Evolutionary conservation across 2,888 invertebrate species (phyloP), one percentile per base, ranked within the genome.

Genomic region (Ferdinandea cuprea): DNA sequence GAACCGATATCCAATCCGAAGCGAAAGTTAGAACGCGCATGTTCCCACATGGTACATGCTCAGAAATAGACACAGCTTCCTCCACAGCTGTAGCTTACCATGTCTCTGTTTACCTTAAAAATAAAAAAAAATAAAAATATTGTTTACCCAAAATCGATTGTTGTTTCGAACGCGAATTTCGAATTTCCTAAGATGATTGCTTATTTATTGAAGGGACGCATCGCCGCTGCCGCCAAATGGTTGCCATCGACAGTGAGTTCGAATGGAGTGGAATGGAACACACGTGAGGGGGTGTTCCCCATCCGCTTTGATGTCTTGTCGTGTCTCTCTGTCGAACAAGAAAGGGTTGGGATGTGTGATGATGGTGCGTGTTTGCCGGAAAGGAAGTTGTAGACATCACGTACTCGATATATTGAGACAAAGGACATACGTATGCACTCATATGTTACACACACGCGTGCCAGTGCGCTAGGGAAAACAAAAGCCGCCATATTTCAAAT

Each of bases 141-240:
- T 78, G 78, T 78, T 78, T 78, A 83, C 72, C 28, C 2, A 25
- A 25, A 83, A 13, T 13, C 61, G 61, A 58, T 73, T 83, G 78
- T 78, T 83, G 56, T 78, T 83, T 25, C 56, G 68, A 72, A 40
- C 37, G 83, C 78, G 68, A 83, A 83, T 68, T 50, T 78, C 78
- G 68, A 83, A 83, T 68, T 50, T 78, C 11, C 78, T 56, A 66
- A 68, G 72, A 35, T 61, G 78, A 68, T 78, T 77, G 83, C 78
- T 83, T 83, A 83, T 83, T 83, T 83, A 73, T 83, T 42, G 48
- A 83, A 46, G 37, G 68, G 52, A 72, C 65, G 28, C 71, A 68
- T n/a, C 52, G 35, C 13, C 30, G 15, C 21, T 32, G 54, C 65
- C 61, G 61, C 69, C 83, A 83, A 83, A 83, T 83, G 83, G 78